Evolutionary conservation across 2,113 vertebrate genomes (phyloP).

Genomic region (Pantherophis guttatus): DNA sequence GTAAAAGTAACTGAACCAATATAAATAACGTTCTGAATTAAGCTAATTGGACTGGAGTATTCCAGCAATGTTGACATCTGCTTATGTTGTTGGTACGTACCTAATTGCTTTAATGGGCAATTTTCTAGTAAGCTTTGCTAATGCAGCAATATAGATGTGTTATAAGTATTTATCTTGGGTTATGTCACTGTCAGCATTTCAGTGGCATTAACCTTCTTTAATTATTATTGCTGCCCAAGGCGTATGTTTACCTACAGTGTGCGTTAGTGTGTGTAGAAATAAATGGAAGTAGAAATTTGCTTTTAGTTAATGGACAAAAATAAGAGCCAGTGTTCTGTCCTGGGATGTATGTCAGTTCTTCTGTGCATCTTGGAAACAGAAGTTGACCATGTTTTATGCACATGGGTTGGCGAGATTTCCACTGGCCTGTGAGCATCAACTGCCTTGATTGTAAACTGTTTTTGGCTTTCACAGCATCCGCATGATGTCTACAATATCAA

Average conservation of each 20-base stretch:
- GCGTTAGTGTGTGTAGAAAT: neutral
- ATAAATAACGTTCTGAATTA: neutral
- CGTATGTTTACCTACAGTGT: neutral
- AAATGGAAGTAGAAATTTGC: neutral
- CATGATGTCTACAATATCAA: neutral
- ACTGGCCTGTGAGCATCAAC: neutral
- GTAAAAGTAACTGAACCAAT: neutral
- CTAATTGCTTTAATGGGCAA: constrained; percentile 20
- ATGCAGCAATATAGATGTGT: constrained; percentile 22
- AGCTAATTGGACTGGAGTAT: neutral
- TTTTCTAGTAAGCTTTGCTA: constrained; percentile 12
- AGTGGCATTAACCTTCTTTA: constrained; percentile 20
- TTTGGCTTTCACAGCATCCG: neutral
- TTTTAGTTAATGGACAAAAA: constrained; percentile 14
- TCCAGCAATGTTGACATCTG: constrained; percentile 5
- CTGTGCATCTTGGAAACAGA: neutral
- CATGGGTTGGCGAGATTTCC: neutral
- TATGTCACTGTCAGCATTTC: constrained; percentile 7
- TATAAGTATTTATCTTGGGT: constrained; percentile 16
- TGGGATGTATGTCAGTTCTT: neutral
- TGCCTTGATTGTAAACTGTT: neutral
- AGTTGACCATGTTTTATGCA: neutral
- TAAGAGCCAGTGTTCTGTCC: neutral
- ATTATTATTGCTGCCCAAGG: constrained; percentile 4
- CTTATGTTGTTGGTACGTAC: neutral